Conservation (phyloP, 2,797 vertebrate genomes). For the Margarornis squamiger region DNA sequence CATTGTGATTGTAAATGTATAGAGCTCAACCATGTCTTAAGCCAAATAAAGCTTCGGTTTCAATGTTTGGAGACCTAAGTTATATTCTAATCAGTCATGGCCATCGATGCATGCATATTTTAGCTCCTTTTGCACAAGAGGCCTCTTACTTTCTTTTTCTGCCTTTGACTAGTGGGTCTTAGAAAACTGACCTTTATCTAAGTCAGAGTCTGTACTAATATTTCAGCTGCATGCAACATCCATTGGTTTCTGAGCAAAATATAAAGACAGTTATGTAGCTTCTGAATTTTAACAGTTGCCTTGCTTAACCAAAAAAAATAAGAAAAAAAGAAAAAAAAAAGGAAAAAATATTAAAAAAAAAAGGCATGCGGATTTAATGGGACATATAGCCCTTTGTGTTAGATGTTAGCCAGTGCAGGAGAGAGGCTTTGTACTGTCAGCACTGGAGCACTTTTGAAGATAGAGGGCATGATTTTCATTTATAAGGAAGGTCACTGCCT, state of each 20-base stretch:
- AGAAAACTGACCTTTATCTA: slow-evolving; percentile 47
- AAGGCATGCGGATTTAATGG: slow-evolving; percentile 49
- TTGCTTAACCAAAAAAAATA: slow-evolving; percentile 11
- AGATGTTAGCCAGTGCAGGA: slow-evolving; percentile 53
- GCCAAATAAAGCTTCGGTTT: slow-evolving; percentile 70
- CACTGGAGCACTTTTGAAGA: slow-evolving; percentile 49
- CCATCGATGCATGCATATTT: slow-evolving; percentile 54
- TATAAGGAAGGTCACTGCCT: neutral
- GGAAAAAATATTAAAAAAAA: neutral
- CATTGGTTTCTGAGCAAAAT: slow-evolving; percentile 64
- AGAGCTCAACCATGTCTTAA: slow-evolving; percentile 66
- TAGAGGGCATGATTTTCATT: slow-evolving; percentile 22
- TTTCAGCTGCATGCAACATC: slow-evolving; percentile 64
- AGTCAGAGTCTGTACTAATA: slow-evolving; percentile 43
- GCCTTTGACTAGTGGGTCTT: slow-evolving; percentile 27
- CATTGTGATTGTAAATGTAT: slow-evolving; percentile 61
- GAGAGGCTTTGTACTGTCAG: slow-evolving; percentile 26
- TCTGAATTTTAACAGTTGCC: slow-evolving; percentile 55
- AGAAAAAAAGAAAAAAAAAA: neutral
- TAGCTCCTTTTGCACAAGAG: slow-evolving; percentile 62
- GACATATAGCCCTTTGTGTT: slow-evolving; percentile 24
- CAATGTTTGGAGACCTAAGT: slow-evolving; percentile 65
- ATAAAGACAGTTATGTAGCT: slow-evolving; percentile 57
- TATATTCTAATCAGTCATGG: slow-evolving; percentile 51
- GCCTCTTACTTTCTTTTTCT: slow-evolving; percentile 58